Evolutionary conservation across 2,113 vertebrate species (phyloP).

Genomic region (Tachuris rubrigastra): DNA sequence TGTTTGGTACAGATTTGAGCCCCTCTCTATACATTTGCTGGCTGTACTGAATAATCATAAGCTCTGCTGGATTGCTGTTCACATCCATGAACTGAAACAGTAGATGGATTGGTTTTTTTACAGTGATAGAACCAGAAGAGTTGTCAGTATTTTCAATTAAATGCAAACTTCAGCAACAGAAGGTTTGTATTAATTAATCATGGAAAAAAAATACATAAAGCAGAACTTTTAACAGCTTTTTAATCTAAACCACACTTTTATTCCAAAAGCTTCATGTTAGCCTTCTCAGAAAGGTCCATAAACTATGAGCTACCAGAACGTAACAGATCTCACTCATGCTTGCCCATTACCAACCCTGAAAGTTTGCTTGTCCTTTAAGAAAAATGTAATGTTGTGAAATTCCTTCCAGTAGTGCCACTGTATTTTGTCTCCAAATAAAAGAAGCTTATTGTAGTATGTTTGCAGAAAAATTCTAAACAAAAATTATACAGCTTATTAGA

Average conservation of each 20-base stretch:
- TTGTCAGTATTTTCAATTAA: slow-evolving; percentile 77
- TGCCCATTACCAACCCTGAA: slow-evolving; percentile 79
- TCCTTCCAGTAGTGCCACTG: slow-evolving; percentile 94
- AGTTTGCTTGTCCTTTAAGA: slow-evolving; percentile 89
- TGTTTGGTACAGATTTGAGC: slow-evolving; percentile 76
- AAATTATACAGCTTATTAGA: slow-evolving; percentile 98
- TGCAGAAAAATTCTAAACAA: slow-evolving; percentile 90
- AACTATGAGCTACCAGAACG: slow-evolving; percentile 72
- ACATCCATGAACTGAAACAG: slow-evolving; percentile 63
- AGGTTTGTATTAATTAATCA: slow-evolving; percentile 76
- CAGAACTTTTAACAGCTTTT: slow-evolving; percentile 76
- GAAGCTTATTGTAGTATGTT: slow-evolving; percentile 91
- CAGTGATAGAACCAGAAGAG: slow-evolving; percentile 71
- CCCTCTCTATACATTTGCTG: slow-evolving; percentile 68
- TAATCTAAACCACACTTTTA: slow-evolving; percentile 72
- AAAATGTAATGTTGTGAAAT: slow-evolving; percentile 86
- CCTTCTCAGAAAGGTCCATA: slow-evolving; percentile 76
- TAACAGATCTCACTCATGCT: slow-evolving; percentile 77
- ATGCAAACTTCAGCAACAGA: slow-evolving; percentile 66
- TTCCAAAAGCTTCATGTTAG: slow-evolving; percentile 75
- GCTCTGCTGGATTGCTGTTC: slow-evolving; percentile 77
- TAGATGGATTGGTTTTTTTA: slow-evolving; percentile 65
- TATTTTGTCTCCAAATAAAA: slow-evolving; percentile 95
- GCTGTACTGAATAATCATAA: slow-evolving; percentile 73
- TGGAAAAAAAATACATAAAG: slow-evolving; percentile 65